Percentiles rank a stretch among this genome's conserved stretches.
Evolutionary conservation across 2,113 vertebrate genomes (phyloP).

Genomic region (Pogona vitticeps): DNA sequence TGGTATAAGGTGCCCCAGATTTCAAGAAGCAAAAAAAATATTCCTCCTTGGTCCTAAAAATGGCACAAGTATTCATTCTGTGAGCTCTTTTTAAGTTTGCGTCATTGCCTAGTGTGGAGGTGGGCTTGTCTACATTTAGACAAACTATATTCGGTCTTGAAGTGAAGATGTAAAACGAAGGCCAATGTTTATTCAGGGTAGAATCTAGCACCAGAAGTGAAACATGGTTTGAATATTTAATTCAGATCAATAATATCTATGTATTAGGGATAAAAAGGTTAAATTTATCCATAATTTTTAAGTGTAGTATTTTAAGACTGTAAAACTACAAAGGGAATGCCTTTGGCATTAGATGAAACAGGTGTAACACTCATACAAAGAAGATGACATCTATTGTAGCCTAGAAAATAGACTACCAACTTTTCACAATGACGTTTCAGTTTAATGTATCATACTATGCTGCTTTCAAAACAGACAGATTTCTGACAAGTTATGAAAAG

Average conservation of each 20-base stretch:
- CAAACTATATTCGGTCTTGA: slow-evolving; percentile 20
- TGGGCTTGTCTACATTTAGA: neutral
- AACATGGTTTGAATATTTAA: neutral
- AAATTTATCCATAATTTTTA: neutral
- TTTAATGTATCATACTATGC: neutral
- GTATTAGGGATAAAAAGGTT: neutral
- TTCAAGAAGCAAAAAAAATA: slow-evolving; percentile 22
- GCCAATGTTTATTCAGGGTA: neutral
- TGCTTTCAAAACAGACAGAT: neutral
- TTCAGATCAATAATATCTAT: neutral
- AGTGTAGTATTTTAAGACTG: neutral
- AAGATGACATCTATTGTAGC: neutral
- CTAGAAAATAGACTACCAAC: neutral
- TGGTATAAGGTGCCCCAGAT: slow-evolving; percentile 51
- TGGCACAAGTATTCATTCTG: slow-evolving; percentile 4
- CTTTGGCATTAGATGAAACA: neutral
- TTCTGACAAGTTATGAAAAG: neutral
- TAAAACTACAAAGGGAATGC: neutral
- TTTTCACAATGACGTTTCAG: neutral
- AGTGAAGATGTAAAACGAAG: neutral
- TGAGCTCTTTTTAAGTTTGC: neutral
- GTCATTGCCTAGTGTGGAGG: neutral
- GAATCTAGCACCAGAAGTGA: neutral
- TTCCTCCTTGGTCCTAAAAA: slow-evolving; percentile 43
- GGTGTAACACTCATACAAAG: neutral